A percentile compares a stretch with the other conserved stretches of the same genome.
Conservation (phyloP, 2,888 invertebrate genomes). For the Euproctis similis region DNA sequence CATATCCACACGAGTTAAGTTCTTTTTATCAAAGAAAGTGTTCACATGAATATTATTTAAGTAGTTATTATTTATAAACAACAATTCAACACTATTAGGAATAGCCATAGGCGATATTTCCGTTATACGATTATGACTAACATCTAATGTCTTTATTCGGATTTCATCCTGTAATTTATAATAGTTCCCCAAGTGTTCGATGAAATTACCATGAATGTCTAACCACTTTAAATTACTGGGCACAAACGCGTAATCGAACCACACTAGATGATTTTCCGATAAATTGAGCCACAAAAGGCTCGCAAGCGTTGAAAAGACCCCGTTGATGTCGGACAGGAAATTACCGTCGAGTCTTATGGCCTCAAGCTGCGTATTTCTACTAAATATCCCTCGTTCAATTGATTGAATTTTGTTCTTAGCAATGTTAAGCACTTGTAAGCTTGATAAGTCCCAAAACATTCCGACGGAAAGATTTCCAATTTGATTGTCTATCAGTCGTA, state of each 20-base stretch:
- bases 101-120: constrained; percentile 89
- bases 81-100: constrained; percentile 89
- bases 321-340: constrained; percentile 91
- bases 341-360: constrained; percentile 92
- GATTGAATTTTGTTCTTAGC: constrained; percentile 92
- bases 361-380: constrained; percentile 86
- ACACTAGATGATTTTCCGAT: constrained; percentile 92
- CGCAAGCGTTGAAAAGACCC: constrained; percentile 89
- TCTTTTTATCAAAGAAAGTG: constrained; percentile 90
- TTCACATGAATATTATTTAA: constrained; percentile 87
- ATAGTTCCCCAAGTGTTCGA: constrained; percentile 91
- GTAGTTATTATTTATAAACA: constrained; percentile 93
- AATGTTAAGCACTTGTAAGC: constrained; percentile 89
- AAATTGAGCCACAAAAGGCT: constrained; percentile 90
- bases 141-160: constrained; percentile 88
- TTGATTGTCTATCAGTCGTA: constrained; percentile 92
- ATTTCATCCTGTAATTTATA: constrained; percentile 89
- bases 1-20: constrained; percentile 90
- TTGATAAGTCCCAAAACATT: constrained; percentile 91
- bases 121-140: constrained; percentile 90
- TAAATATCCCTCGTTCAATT: constrained; percentile 89
- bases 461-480: constrained; percentile 88
- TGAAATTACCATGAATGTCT: constrained; percentile 92
- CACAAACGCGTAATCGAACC: constrained; percentile 95
- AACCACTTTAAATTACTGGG: constrained; percentile 93